phyloP scores from a whole-genome alignment of 2,113 vertebrate genomes.

The Ciconia stormi region DNA sequence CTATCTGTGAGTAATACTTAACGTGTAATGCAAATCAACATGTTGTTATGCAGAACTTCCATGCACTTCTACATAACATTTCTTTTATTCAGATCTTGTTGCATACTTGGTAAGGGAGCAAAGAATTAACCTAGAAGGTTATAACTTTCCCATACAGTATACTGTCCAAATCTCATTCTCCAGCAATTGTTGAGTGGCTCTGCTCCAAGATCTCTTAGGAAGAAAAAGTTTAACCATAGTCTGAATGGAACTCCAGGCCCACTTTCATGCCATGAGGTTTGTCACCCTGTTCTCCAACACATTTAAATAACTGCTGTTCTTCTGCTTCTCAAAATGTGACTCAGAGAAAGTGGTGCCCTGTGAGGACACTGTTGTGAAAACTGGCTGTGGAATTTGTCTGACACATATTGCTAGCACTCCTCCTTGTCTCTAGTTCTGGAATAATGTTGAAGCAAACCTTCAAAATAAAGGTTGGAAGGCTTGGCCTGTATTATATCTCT shows the following conservation, averaged over 20 bases:
- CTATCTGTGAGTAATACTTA: not conserved
- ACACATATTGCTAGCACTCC: not conserved
- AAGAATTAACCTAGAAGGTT: not conserved
- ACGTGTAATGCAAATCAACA: fast-evolving
- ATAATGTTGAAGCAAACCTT: not conserved
- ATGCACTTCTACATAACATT: not conserved
- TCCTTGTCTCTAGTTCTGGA: not conserved
- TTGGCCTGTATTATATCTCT: not conserved
- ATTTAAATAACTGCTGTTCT: not conserved
- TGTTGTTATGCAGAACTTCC: not conserved
- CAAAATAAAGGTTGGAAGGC: not conserved
- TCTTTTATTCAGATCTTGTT: not conserved
- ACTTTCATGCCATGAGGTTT: not conserved
- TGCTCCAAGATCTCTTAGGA: not conserved
- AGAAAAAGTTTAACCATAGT: not conserved
- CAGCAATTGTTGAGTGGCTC: not conserved
- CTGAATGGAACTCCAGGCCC: not conserved
- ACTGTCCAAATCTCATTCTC: not conserved
- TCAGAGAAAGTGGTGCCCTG: not conserved
- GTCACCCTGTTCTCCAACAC: not conserved
- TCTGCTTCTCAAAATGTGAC: not conserved
- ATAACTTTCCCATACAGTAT: not conserved
- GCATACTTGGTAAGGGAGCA: not conserved
- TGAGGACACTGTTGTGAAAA: not conserved
- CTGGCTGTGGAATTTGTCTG: not conserved